Conservation (phyloP, 1,140 invertebrate species). For the Drosophila prosaltans region DNA sequence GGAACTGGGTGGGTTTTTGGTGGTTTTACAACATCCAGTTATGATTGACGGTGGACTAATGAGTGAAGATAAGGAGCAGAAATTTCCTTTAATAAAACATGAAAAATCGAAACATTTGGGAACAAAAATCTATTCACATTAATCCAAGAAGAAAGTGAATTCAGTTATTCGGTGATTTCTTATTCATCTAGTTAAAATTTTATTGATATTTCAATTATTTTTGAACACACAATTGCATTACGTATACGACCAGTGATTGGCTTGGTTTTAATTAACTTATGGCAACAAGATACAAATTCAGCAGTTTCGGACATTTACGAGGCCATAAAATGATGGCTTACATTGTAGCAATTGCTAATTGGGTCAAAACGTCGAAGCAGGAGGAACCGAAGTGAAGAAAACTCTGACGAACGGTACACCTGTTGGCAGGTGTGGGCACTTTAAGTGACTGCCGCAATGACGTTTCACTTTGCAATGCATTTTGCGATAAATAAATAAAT, state of each 20-base stretch:
- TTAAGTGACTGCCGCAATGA: conserved; percentile 60
- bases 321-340: conserved; percentile 64
- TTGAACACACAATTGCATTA: conserved; percentile 21
- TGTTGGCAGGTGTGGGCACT: conserved; percentile 65
- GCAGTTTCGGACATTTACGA: conserved; percentile 63
- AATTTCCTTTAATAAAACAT: background rate
- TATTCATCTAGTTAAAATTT: no score
- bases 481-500: conserved; percentile 75
- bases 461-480: conserved; percentile 63
- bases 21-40: conserved; percentile 74
- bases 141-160: background rate
- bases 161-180: no score
- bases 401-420: conserved; percentile 35
- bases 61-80: conserved; percentile 38
- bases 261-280: conserved; percentile 45
- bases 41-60: conserved; percentile 58
- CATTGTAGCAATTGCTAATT: conserved; percentile 68
- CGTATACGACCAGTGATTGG: conserved; percentile 54
- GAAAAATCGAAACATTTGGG: background rate
- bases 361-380: conserved; percentile 54
- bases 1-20: conserved; percentile 58
- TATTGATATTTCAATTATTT: no score
- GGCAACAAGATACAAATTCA: conserved; percentile 53
- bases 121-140: background rate
- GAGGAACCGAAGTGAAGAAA: conserved; percentile 16